phyloP scores from a whole-genome alignment of 2,797 vertebrate genomes.

The Ataeniobius toweri region DNA sequence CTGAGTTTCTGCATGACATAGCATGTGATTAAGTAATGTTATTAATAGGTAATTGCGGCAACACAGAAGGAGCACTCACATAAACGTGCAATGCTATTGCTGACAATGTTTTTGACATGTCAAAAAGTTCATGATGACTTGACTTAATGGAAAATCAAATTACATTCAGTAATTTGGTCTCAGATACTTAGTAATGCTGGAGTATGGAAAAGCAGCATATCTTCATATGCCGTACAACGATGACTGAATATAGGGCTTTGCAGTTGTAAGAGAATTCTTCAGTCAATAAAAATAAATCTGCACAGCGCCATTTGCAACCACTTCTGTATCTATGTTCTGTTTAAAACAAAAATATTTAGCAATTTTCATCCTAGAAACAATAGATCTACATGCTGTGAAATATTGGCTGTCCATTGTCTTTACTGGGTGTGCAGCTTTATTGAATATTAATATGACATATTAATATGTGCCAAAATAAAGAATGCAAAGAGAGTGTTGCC shows the following conservation, averaged over 20 bases:
- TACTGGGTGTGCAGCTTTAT: slow-evolving; percentile 20
- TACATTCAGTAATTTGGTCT: background rate
- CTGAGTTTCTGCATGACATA: background rate
- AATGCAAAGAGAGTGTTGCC: slow-evolving; percentile 47
- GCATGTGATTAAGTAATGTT: background rate
- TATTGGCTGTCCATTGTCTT: slow-evolving; percentile 23
- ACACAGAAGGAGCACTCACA: background rate
- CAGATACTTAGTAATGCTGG: background rate
- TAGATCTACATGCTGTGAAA: slow-evolving; percentile 5
- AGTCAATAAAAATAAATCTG: background rate
- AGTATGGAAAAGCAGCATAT: too few relatives aligned
- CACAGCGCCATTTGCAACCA: background rate
- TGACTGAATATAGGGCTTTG: background rate
- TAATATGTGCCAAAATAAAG: slow-evolving; percentile 44
- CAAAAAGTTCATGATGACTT: background rate
- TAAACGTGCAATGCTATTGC: background rate
- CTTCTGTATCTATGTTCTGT: background rate
- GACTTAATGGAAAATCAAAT: background rate
- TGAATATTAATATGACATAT: slow-evolving; percentile 44
- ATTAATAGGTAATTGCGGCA: too few relatives aligned
- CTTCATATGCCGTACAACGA: background rate
- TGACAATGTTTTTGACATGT: background rate
- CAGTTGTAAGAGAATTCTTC: background rate
- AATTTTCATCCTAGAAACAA: slow-evolving; percentile 8
- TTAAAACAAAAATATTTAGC: slow-evolving; percentile 19